Evolutionary conservation across 2,797 vertebrate genomes (phyloP), one percentile per base, ranked within the genome.

Genomic region (Pogoniulus pusillus): DNA sequence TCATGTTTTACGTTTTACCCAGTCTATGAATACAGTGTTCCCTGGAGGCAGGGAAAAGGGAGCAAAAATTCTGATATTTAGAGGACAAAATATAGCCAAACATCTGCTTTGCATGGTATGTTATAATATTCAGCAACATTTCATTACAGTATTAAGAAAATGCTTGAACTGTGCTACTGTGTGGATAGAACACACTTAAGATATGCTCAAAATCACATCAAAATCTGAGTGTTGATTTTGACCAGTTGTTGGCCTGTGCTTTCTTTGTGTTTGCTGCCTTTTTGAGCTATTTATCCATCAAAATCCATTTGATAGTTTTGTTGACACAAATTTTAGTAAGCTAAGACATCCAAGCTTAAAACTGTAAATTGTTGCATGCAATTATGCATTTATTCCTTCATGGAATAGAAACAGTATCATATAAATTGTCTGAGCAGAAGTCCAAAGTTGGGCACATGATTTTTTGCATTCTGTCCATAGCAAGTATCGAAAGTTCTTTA

Each of bases 71-170:
- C 57, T 69, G 47, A 59, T 37, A 53, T 65, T 84, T 27, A 59
- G 7, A 9, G 49, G 39, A 32, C 24, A 76, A 79, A 74, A 57
- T 18, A n/a, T 9, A 80, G 22, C 14, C 20, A 57, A 57, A 43
- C 0, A 1, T 11, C 35, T 84, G 23, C 2, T 70, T 4, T 35
- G 0, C 20, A 6, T 10, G 12, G 32, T 79, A 20, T 15, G n/a
- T 39, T 16, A 17, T 3, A 26, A 3, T 1, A 2, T 15, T 63
- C 22, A 66, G 15, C 20, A 84, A 6, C 3, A 30, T n/a, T 49
- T 17, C 7, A 2, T 43, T 43, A 18, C 5, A 57, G 22, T 43
- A 43, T 30, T 75, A 32, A 41, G 24, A n/a, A 82, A 73, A 78
- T 29, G 5, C 3, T 64, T 77, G 24, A 58, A 58, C 10, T 37